phyloP scores from a whole-genome alignment of 2,797 vertebrate genomes.

The Varecia variegata region DNA sequence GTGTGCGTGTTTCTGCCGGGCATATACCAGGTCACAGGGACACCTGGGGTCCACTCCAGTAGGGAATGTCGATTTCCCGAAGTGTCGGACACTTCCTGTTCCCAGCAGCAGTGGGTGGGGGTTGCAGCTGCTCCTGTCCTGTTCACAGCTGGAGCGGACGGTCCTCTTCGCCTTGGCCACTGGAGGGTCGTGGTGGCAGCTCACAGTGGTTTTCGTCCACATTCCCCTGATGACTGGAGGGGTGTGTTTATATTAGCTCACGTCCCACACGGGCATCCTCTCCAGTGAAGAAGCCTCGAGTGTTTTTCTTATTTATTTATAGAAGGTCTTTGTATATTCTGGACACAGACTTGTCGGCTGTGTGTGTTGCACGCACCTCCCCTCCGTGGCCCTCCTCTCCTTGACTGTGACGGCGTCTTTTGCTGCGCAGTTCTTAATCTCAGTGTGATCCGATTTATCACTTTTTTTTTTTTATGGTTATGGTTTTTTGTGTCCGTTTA shows the following conservation, averaged over 20 bases:
- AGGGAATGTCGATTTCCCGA: not conserved
- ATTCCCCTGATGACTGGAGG: fast-evolving
- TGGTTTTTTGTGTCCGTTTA: not conserved
- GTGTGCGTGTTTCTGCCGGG: not conserved
- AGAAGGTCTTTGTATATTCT: not conserved
- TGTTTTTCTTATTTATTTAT: not conserved
- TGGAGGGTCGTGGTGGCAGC: not conserved
- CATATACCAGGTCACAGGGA: not conserved
- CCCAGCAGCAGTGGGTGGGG: fast-evolving
- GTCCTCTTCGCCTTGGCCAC: not conserved
- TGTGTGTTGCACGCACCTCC: not conserved
- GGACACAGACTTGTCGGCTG: not conserved
- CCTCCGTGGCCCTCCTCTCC: not conserved
- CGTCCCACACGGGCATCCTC: fast-evolving
- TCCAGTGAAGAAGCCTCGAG: not conserved
- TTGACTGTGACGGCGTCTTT: not conserved
- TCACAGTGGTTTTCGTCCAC: not conserved
- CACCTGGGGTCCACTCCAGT: not conserved
- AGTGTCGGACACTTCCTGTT: not conserved
- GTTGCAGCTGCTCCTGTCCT: not conserved
- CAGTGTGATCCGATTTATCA: not conserved
- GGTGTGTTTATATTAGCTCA: fast-evolving
- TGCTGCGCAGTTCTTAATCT: not conserved
- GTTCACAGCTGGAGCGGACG: fast-evolving
- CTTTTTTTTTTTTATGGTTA: not conserved